Percentiles rank a stretch among this genome's conserved stretches.
These are phyloP conservation scores for Cantharis rustica DNA, from an alignment of 2,888 invertebrate species.

Conservation along the genomic window DNA sequence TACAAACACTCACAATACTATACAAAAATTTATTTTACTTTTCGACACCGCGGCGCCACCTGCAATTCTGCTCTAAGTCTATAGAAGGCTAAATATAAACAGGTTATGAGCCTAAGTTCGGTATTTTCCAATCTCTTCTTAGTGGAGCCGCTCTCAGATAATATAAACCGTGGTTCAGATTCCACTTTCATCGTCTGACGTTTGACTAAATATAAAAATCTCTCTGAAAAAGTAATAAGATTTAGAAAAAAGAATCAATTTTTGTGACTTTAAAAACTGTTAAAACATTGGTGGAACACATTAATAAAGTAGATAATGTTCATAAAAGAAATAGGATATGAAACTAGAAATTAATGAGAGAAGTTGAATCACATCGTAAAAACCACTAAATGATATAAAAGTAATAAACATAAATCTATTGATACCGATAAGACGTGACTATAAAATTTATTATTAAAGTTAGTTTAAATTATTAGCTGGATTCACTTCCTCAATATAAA, in stretches of 20 bases:
- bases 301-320: conserved; percentile 23
- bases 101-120: too few species aligned
- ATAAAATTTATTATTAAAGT: conserved; percentile 29
- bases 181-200: too few species aligned
- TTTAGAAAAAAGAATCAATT: neutral
- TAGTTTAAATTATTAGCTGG: conserved; percentile 25
- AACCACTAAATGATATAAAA: conserved; percentile 31
- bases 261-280: neutral
- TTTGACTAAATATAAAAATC: too few species aligned
- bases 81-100: too few species aligned
- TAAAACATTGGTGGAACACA: conserved; percentile 12
- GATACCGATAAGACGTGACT: conserved; percentile 29
- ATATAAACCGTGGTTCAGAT: too few species aligned
- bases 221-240: neutral
- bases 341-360: conserved; percentile 29
- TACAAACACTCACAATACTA: too few species aligned
- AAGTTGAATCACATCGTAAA: conserved; percentile 27
- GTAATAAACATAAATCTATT: conserved; percentile 31
- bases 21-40: too few species aligned
- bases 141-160: too few species aligned
- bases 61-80: too few species aligned
- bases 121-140: too few species aligned
- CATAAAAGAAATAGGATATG: conserved; percentile 24
- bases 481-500: conserved; percentile 14
- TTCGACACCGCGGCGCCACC: too few species aligned